Evolutionary conservation across 2,113 vertebrate genomes (phyloP).

Genomic region (Etheostoma spectabile): DNA sequence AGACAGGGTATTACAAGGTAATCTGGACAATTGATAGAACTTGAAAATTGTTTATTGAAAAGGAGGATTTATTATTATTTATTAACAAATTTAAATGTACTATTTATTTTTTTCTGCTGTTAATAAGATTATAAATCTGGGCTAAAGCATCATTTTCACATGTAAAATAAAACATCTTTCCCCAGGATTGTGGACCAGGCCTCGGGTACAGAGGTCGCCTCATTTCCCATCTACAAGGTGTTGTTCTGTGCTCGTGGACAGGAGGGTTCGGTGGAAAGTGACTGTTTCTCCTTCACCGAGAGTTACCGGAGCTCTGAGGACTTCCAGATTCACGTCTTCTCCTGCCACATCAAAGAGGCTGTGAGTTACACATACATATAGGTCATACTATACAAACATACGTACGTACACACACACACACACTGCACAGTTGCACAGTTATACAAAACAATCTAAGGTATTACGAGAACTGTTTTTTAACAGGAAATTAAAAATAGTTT

Average conservation of each 20-base stretch:
- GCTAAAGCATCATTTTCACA: not conserved
- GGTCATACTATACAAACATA: no score
- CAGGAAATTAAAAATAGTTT: not conserved
- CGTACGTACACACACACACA: no score
- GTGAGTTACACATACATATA: constrained; percentile 81
- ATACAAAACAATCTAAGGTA: not conserved
- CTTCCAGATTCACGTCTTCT: constrained; percentile 98
- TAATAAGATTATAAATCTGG: not conserved
- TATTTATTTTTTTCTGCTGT: not conserved
- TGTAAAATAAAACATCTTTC: not conserved
- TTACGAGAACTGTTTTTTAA: not conserved
- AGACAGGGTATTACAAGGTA: not conserved
- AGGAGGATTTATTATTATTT: not conserved
- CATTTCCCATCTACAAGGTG: constrained; percentile 97
- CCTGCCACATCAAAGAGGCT: constrained; percentile 98
- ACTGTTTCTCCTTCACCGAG: constrained; percentile 97
- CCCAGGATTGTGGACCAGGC: constrained; percentile 92
- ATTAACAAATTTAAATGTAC: not conserved
- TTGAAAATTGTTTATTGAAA: not conserved
- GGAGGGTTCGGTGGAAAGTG: constrained; percentile 90
- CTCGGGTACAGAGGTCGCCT: constrained; percentile 89
- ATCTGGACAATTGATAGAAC: not conserved
- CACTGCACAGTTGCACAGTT: no score
- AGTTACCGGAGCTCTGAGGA: constrained; percentile 95
- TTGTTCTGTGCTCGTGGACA: constrained; percentile 94